Percentiles rank a stretch among this genome's conserved stretches.
These are phyloP conservation scores for Asobara japonica DNA, from an alignment of 1,140 invertebrate species.

Conservation along the genomic window DNA sequence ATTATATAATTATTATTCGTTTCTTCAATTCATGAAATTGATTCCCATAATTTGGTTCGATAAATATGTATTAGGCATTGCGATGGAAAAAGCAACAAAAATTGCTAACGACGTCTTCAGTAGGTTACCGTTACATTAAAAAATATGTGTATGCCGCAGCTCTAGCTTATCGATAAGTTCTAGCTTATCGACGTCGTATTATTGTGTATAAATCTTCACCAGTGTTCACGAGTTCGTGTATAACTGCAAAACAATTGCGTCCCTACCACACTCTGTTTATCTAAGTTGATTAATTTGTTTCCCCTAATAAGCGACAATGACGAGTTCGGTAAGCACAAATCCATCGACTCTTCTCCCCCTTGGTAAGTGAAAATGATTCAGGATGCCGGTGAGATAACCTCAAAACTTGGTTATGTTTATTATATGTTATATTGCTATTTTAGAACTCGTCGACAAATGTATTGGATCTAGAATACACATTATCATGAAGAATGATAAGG, in stretches of 20 bases:
- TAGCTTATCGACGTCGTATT: not conserved
- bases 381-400: constrained; percentile 55
- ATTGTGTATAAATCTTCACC: not conserved
- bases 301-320: constrained; percentile 42
- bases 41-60: too few species aligned
- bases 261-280: too few species aligned
- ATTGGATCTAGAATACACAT: constrained; percentile 99
- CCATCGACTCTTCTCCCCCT: constrained; percentile 74
- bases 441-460: constrained; percentile 99
- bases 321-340: constrained; percentile 68
- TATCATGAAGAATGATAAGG: constrained; percentile 99
- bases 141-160: too few species aligned
- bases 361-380: constrained; percentile 22
- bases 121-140: too few species aligned
- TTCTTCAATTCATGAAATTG: too few species aligned
- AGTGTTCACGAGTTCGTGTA: not conserved
- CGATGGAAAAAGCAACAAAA: too few species aligned
- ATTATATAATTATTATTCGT: too few species aligned
- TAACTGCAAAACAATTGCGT: not conserved
- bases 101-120: too few species aligned
- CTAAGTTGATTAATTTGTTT: not conserved
- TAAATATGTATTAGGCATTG: too few species aligned
- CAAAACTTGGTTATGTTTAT: constrained; percentile 41
- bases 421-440: constrained; percentile 46
- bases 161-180: not conserved